Base-by-base conservation (phyloP, 1,140 invertebrate species). In the Drosophila repleta region DNA sequence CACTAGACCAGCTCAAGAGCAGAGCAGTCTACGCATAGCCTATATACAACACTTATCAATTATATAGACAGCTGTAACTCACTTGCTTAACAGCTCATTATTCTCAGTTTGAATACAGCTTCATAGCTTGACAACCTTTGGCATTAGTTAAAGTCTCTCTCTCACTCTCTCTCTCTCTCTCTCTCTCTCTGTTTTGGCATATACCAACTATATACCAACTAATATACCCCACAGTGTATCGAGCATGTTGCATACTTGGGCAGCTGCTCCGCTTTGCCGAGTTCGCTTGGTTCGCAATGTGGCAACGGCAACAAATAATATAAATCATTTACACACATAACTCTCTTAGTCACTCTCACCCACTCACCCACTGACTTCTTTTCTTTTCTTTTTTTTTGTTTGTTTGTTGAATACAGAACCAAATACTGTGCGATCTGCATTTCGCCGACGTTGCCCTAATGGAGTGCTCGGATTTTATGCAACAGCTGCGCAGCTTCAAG, bases 381-480 rank as follows among this genome's bases (percentile, higher is more conserved):
- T 4, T 35, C n/a, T 6, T 29, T 29, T 29, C 7, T 41, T 17
- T 3, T 3, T 20, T 48, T 43, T 32, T 7, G n/a, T 8, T 29
- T 43, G 15, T 17, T 21, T 26, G 5, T 18, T 24, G 43, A 18
- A n/a, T 35, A 35, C 56, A 91, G 90, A 92, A 92, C 87, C 91
- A 92, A 70, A 92, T 92, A 67, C 78, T 92, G 63, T 92, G 91
- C 83, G 91, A 92, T 79, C 81, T 92, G 77, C 91, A 92, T 75
- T 92, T 92, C 76, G 91, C 91, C 82, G 97, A 98, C 95, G 97
- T 98, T 72, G 96, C 97, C 91, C 96, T 98, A 82, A 97, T 98
- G 96, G 97, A 98, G 95, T 97, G 96, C 93, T 97, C 96, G 63
- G 97, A 98, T 94, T 98, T 98, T 93, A 97, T 98, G 96, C 97